Conservation (phyloP, 2,797 vertebrate genomes). For the Pseudochirops corinnae region DNA sequence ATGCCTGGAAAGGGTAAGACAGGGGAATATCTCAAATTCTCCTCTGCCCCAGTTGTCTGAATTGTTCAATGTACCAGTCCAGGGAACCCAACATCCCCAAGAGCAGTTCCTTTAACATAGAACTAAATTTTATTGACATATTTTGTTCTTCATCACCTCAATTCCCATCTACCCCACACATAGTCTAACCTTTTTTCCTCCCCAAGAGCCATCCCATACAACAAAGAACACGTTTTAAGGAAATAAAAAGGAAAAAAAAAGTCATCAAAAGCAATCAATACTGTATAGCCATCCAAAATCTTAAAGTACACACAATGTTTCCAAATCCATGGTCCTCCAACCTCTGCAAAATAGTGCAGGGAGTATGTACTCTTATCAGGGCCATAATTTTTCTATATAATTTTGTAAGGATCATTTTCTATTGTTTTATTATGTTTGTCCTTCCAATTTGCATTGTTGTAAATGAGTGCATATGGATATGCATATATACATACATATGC, state of each 20-base stretch:
- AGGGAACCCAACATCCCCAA: not conserved
- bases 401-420: not conserved
- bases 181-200: not conserved
- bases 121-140: not conserved
- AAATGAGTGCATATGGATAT: not conserved
- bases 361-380: not conserved
- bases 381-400: not conserved
- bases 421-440: not conserved
- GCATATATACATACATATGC: not conserved
- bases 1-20: not conserved
- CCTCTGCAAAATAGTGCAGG: not conserved
- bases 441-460: not conserved
- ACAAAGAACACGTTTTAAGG: not conserved
- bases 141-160: not conserved
- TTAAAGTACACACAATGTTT: not conserved
- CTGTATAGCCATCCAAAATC: not conserved
- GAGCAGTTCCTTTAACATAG: not conserved
- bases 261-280: not conserved
- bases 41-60: not conserved
- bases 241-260: not conserved
- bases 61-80: not conserved
- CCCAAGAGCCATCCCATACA: not conserved
- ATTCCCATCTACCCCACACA: not conserved
- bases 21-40: not conserved
- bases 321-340: not conserved